phyloP scores from a whole-genome alignment of 2,888 invertebrate genomes.

The Troides oblongomaculatus region DNA sequence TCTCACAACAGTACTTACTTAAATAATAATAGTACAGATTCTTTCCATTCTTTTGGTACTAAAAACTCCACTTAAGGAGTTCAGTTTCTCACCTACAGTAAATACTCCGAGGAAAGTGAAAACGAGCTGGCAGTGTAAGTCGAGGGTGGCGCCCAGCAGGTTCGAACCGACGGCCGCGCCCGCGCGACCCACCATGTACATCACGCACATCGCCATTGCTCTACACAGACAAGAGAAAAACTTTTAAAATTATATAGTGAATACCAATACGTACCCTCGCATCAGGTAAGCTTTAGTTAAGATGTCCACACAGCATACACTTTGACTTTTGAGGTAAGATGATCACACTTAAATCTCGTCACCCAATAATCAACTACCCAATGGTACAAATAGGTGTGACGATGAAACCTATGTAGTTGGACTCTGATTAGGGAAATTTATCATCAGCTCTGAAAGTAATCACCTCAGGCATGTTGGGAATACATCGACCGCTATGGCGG shows the following conservation, averaged over 20 bases:
- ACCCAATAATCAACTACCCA: too few relatives aligned
- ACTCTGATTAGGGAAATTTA: neutral
- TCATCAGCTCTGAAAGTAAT: neutral
- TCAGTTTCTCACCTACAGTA: conserved; percentile 57
- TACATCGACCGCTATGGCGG: conserved; percentile 70
- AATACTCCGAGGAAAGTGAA: conserved; percentile 79
- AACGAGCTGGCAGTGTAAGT: conserved; percentile 80
- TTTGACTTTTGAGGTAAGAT: too few relatives aligned
- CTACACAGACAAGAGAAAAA: conserved; percentile 44
- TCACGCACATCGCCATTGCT: conserved; percentile 83
- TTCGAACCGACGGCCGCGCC: conserved; percentile 83
- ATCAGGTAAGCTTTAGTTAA: too few relatives aligned
- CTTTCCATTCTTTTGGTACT: too few relatives aligned
- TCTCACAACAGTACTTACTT: too few relatives aligned
- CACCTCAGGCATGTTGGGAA: conserved; percentile 69
- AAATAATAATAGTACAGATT: too few relatives aligned
- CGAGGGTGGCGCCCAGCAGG: conserved; percentile 81
- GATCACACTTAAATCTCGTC: too few relatives aligned
- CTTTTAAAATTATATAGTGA: too few relatives aligned
- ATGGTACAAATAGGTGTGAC: neutral
- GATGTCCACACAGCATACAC: too few relatives aligned
- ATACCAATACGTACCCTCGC: too few relatives aligned
- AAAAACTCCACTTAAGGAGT: too few relatives aligned
- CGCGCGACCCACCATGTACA: conserved; percentile 82
- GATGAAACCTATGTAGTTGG: neutral